These are phyloP conservation scores for Drosophila rellima DNA, from an alignment of 2,888 invertebrate genomes.

Conservation along the genomic window DNA sequence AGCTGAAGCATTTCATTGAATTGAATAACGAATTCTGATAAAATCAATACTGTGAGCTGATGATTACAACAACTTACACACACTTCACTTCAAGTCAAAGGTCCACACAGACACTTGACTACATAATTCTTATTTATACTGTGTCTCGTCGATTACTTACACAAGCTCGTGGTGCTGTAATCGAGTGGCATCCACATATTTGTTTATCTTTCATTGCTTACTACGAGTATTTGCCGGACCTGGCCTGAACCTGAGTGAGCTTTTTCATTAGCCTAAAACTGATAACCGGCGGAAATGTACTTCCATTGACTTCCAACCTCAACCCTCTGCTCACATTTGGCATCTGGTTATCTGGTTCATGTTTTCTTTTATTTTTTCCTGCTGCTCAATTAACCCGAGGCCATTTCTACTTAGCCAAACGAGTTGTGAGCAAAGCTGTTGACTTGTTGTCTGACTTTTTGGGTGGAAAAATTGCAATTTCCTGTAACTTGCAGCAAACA, in stretches of 20 bases:
- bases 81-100: conserved; percentile 35
- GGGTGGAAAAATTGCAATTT: conserved; percentile 81
- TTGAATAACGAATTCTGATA: conserved; percentile 59
- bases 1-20: conserved; percentile 72
- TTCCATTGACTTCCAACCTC: neutral
- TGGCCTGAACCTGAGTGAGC: conserved; percentile 16
- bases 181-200: conserved; percentile 48
- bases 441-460: conserved; percentile 80
- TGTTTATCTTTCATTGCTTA: conserved; percentile 77
- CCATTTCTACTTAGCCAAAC: conserved; percentile 72
- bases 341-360: conserved; percentile 16
- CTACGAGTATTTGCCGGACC: conserved; percentile 59
- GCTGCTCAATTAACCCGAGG: conserved; percentile 79
- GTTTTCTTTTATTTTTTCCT: conserved; percentile 32
- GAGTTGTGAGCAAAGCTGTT: conserved; percentile 72
- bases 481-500: conserved; percentile 76
- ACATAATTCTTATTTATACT: conserved; percentile 51
- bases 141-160: conserved; percentile 50
- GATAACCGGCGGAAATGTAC: conserved; percentile 63
- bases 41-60: conserved; percentile 48
- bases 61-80: conserved; percentile 30
- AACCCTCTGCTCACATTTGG: conserved; percentile 34
- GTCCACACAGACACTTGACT: conserved; percentile 30
- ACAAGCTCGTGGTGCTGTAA: conserved; percentile 38
- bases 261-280: conserved; percentile 69